Conservation (phyloP, 1,140 invertebrate species). For the Eueides isabella region DNA sequence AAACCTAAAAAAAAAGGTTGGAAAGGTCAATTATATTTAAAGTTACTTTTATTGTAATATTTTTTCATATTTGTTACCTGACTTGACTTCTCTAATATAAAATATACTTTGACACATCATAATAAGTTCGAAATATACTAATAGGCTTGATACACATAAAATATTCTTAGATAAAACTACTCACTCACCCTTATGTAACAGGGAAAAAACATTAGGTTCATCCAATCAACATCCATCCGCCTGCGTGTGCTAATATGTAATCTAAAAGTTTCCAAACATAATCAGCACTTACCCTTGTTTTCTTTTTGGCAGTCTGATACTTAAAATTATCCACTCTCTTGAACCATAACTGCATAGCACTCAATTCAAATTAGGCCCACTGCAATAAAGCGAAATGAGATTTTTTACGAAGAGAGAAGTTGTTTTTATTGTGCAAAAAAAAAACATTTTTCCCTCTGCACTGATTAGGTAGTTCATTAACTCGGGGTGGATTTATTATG, state of each 20-base stretch:
- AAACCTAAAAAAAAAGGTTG: too few relatives aligned
- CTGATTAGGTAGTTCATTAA: conserved; percentile 78
- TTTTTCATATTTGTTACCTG: too few relatives aligned
- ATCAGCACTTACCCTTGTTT: conserved; percentile 25
- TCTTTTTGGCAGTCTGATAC: conserved; percentile 57
- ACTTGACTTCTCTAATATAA: too few relatives aligned
- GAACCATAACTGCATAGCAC: conserved; percentile 80
- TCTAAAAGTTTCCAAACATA: conserved; percentile 23
- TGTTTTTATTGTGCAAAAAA: conserved; percentile 75
- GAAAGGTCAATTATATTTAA: too few relatives aligned
- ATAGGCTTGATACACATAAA: neutral
- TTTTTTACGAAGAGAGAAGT: conserved; percentile 76
- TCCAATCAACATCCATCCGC: neutral
- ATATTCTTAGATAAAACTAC: neutral
- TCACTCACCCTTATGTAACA: neutral
- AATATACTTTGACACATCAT: too few relatives aligned
- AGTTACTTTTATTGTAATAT: too few relatives aligned
- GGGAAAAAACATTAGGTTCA: neutral
- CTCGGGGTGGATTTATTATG: conserved; percentile 75
- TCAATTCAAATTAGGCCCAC: conserved; percentile 78
- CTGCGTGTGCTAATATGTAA: conserved; percentile 2
- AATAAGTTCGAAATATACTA: neutral
- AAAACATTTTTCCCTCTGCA: conserved; percentile 54
- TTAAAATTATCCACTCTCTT: conserved; percentile 80
- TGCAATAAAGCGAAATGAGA: conserved; percentile 81